Evolutionary conservation across 1,140 invertebrate genomes (phyloP), one percentile per base, ranked within the genome.

Genomic region (Aphelenchoides avenae): DNA sequence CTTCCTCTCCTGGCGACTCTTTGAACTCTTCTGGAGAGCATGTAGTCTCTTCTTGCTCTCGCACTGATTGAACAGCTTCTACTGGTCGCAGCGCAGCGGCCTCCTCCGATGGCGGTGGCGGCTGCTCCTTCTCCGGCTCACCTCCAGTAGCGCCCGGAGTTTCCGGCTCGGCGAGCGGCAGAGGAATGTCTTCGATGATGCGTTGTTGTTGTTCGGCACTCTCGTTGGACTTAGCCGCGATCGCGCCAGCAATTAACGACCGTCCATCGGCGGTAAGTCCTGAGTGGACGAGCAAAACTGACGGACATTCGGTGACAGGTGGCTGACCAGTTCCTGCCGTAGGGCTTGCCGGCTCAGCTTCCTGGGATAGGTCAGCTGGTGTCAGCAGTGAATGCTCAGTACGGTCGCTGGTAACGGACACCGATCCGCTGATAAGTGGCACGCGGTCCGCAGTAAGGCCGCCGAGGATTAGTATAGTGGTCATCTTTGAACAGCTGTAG

Each of bases 221-320:
- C 1, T 39, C 24, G 15, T 39, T 3, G 1, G 3, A 20, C 37
- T 3, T 3, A 18, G 15, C n/a, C n/a, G n/a, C n/a, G n/a, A n/a
- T 7, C 42, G 53, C 44, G 13, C 48, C 48, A 5, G 27, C n/a
- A 53, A 50, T 24, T 22, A 50, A 13, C 15, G 24, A 15, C 39
- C 26, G 48, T 3, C 48, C 48, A 53, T 50, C 48, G 39, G 48
- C 48, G 1, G 39, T 43, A 22, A 49, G 49, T 22, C 48, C 48
- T 34, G 39, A 34, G 39, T 50, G 48, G 13, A 50, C n/a, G n/a
- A 50, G 15, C n/a, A 13, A 50, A 37, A 50, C 53, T 34, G n/a
- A n/a, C n/a, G n/a, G n/a, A n/a, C n/a, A n/a, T n/a, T n/a, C n/a
- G n/a, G n/a, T n/a, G n/a, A n/a, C n/a, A n/a, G n/a, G n/a, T n/a